Percentiles rank a stretch among this genome's conserved stretches.
Evolutionary conservation across 2,888 invertebrate genomes (phyloP).

Genomic region (Globia sparganii): DNA sequence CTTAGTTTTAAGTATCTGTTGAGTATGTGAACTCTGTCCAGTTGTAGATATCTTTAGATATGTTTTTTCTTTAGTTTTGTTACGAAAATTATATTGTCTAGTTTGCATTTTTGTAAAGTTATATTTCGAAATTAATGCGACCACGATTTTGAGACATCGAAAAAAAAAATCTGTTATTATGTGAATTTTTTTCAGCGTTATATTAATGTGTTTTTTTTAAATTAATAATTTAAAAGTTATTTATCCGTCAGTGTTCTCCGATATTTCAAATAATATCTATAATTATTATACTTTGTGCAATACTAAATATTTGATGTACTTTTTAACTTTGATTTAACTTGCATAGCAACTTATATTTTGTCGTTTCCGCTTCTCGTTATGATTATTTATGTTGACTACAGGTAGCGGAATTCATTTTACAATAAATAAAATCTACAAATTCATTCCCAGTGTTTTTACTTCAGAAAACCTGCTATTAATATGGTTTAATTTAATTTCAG

Average conservation of each 20-base stretch:
- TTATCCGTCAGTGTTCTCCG: conserved; percentile 33
- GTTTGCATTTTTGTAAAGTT: conserved; percentile 54
- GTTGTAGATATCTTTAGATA: conserved; percentile 81
- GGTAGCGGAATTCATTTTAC: conserved; percentile 85
- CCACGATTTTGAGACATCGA: conserved; percentile 6
- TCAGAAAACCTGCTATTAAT: neutral
- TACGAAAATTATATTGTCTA: conserved; percentile 41
- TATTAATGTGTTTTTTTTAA: conserved; percentile 34
- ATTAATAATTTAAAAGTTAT: conserved; percentile 30
- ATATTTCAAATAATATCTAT: conserved; percentile 45
- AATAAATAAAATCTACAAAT: conserved; percentile 87
- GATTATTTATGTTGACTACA: conserved; percentile 80
- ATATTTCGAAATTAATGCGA: conserved; percentile 26
- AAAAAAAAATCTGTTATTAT: neutral
- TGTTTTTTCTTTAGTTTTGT: conserved; percentile 64
- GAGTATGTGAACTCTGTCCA: conserved; percentile 85
- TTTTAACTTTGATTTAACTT: conserved; percentile 73
- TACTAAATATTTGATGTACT: conserved; percentile 53
- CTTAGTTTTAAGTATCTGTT: conserved; percentile 84
- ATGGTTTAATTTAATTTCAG: neutral
- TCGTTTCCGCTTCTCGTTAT: conserved; percentile 76
- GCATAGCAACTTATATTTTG: conserved; percentile 80
- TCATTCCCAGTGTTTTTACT: conserved; percentile 61
- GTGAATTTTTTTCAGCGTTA: conserved; percentile 2
- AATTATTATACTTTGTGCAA: conserved; percentile 62